These are phyloP conservation scores for Fulmarus glacialis DNA, from an alignment of 2,113 vertebrate species.

Conservation along the genomic window DNA sequence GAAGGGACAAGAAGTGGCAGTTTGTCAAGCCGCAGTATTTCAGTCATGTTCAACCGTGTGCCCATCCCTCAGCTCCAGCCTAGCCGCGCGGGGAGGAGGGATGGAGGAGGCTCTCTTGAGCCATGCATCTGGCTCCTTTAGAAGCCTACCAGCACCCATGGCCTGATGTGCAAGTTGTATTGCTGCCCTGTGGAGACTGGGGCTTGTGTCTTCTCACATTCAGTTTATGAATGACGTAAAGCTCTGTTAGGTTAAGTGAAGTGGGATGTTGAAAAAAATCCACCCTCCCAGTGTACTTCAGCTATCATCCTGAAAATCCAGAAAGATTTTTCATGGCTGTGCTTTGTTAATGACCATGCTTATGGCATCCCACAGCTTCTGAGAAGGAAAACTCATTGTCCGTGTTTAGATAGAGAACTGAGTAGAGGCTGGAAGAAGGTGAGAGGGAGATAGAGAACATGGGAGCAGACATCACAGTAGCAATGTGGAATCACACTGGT, in stretches of 20 bases:
- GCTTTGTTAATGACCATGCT: not conserved
- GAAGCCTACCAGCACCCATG: not conserved
- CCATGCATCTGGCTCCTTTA: not conserved
- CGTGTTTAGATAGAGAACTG: not conserved
- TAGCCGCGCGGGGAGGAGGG: not conserved
- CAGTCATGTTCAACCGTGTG: not conserved
- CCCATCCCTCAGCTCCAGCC: not conserved
- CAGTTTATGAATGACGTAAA: not conserved
- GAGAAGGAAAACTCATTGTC: not conserved
- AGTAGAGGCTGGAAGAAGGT: not conserved
- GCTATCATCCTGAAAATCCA: not conserved
- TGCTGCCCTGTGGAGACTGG: not conserved
- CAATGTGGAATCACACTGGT: not conserved
- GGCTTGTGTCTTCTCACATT: not conserved
- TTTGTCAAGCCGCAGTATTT: not conserved
- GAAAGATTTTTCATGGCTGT: not conserved
- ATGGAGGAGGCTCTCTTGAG: not conserved
- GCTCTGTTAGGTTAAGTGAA: not conserved
- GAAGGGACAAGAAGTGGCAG: not conserved
- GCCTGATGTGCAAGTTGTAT: not conserved
- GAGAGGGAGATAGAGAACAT: not conserved
- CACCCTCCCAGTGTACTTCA: not conserved
- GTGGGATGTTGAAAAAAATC: not conserved
- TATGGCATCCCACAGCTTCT: not conserved
- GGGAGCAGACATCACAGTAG: not conserved